Evolutionary conservation across 2,888 invertebrate genomes (phyloP).

Genomic region (Lasius platythorax): DNA sequence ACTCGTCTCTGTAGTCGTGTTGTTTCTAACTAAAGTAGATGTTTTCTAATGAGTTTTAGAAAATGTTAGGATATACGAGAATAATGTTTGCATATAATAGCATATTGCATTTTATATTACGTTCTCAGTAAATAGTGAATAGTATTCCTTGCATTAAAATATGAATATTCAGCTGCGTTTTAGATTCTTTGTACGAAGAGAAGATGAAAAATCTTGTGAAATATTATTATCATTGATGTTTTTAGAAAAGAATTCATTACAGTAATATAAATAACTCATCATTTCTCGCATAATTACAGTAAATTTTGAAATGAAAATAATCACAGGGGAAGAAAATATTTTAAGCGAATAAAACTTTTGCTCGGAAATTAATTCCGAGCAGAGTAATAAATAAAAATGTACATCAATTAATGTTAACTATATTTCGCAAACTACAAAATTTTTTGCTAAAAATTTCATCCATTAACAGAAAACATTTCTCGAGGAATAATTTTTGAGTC

Average conservation of each 20-base stretch:
- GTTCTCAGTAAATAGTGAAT: background rate
- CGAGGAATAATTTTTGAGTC: background rate
- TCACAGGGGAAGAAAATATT: background rate
- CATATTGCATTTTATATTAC: conserved; percentile 17
- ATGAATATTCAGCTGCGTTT: background rate
- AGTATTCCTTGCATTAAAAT: conserved; percentile 9
- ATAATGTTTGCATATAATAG: conserved; percentile 7
- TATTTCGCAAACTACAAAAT: background rate
- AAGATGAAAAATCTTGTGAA: background rate
- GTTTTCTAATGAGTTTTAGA: background rate
- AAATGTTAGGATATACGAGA: conserved; percentile 8
- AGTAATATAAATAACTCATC: background rate
- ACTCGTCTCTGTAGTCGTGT: background rate
- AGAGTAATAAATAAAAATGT: background rate
- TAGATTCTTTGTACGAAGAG: background rate
- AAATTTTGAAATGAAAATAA: background rate
- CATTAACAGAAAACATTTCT: too few relatives aligned
- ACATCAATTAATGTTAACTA: background rate
- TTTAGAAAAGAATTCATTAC: background rate
- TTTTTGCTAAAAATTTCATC: background rate
- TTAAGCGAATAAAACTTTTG: background rate
- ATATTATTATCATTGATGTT: background rate
- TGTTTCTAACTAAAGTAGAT: background rate
- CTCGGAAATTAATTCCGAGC: background rate
- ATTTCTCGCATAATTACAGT: background rate